phyloP scores from a whole-genome alignment of 2,888 invertebrate species.

The Melanotus villosus region DNA sequence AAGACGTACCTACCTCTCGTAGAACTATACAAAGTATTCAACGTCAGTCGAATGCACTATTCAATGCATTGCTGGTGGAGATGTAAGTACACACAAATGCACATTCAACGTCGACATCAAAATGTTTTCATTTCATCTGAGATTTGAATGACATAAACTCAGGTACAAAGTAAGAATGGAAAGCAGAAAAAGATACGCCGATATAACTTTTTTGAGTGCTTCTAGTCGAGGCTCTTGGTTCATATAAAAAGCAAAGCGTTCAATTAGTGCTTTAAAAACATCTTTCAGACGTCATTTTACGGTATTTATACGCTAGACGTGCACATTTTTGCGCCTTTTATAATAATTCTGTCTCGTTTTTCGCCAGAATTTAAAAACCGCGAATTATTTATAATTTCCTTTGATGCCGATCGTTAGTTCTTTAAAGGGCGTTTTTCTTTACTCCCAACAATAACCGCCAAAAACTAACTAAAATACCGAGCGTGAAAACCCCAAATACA shows the following conservation, averaged over 20 bases:
- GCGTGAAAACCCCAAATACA: constrained; percentile 4
- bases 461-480: not conserved
- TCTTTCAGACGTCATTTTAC: constrained; percentile 6
- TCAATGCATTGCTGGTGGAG: constrained; percentile 9
- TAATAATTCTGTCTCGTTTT: not conserved
- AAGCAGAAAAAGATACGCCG: constrained; percentile 4
- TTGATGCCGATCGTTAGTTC: too few relatives aligned
- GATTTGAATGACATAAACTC: constrained; percentile 29
- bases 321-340: constrained; percentile 5
- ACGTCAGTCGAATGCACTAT: not conserved
- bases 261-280: constrained; percentile 16
- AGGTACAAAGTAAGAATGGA: constrained; percentile 21
- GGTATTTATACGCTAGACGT: constrained; percentile 1
- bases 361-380: too few relatives aligned
- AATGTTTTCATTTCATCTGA: constrained; percentile 33
- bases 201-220: not conserved
- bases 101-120: constrained; percentile 22
- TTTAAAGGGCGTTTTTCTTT: too few relatives aligned
- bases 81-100: constrained; percentile 23
- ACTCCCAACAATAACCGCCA: too few relatives aligned
- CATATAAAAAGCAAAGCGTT: constrained; percentile 8
- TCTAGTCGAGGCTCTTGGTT: constrained; percentile 1
- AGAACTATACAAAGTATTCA: not conserved
- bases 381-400: too few relatives aligned
- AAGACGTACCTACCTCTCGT: not conserved